Evolutionary conservation across 2,113 vertebrate genomes (phyloP).

Genomic region (Calypte anna): DNA sequence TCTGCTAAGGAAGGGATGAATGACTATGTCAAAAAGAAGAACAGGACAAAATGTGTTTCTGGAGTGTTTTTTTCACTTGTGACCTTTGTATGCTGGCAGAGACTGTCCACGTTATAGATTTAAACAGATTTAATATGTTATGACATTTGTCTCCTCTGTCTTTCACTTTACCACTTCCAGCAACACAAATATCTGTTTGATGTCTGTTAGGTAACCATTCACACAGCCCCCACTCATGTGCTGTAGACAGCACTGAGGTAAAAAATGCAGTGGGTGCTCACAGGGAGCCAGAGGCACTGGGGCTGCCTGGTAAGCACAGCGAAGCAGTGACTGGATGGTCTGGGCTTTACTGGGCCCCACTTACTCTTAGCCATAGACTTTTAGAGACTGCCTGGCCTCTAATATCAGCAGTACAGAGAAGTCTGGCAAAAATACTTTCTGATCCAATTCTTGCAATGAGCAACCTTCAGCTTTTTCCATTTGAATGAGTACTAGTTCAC

Average conservation of each 20-base stretch:
- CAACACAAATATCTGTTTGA: neutral
- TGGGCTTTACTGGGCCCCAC: neutral
- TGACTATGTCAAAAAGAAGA: neutral
- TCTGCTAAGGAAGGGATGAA: neutral
- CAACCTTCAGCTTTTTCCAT: neutral
- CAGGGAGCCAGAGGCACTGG: neutral
- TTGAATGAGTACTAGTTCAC: neutral
- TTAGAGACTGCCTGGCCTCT: neutral
- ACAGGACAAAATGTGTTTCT: neutral
- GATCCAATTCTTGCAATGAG: neutral
- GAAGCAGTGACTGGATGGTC: neutral
- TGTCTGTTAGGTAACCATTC: neutral
- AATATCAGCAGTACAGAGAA: neutral
- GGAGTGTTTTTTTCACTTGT: neutral
- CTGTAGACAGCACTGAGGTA: neutral
- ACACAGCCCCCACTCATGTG: neutral
- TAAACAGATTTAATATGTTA: neutral
- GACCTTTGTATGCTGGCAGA: neutral
- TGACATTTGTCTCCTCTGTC: neutral
- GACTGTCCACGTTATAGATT: neutral
- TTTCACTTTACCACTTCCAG: neutral
- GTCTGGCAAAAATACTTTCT: neutral
- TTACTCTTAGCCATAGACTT: neutral
- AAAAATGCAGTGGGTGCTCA: neutral
- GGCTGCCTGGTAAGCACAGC: neutral